Percentiles rank a stretch among this genome's conserved stretches.
Evolutionary conservation across 2,797 vertebrate species (phyloP).

Genomic region (Pipistrellus pygmaeus): DNA sequence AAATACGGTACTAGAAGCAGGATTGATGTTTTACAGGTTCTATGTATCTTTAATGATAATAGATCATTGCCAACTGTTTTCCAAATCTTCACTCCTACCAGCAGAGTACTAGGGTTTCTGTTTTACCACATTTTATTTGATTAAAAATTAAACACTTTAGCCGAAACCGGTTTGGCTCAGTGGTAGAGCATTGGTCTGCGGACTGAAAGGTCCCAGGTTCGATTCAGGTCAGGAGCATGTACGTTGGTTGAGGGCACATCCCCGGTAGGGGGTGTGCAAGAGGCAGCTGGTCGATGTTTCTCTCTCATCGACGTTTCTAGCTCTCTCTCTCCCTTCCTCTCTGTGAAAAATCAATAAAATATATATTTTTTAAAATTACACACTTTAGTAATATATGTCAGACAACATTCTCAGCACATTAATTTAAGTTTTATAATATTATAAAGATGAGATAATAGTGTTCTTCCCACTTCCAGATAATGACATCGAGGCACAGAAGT

Average conservation of each 20-base stretch:
- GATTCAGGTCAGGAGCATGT: no score
- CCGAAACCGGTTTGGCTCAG: no score
- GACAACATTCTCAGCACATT: not conserved
- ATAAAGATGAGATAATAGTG: not conserved
- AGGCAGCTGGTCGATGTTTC: no score
- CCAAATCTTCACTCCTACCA: not conserved
- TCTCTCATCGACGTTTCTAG: no score
- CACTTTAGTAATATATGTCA: not conserved
- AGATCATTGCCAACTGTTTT: conserved; percentile 52
- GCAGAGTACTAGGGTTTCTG: not conserved
- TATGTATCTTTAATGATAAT: conserved; percentile 37
- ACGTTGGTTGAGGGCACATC: no score
- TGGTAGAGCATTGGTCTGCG: no score
- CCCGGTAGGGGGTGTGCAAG: no score
- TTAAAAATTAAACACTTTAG: conserved; percentile 44
- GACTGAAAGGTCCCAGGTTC: no score
- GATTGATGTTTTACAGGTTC: not conserved
- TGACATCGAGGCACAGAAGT: not conserved
- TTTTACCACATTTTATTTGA: conserved; percentile 34
- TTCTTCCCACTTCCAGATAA: not conserved
- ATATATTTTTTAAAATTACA: conserved; percentile 1
- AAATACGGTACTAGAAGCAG: not conserved
- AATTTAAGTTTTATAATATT: conserved; percentile 4
- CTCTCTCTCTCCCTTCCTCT: no score
- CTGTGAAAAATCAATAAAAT: no score